Evolutionary conservation across 92 coral and sea anemone genomes (phyloP).

Genomic region (Nematostella vectensis): DNA sequence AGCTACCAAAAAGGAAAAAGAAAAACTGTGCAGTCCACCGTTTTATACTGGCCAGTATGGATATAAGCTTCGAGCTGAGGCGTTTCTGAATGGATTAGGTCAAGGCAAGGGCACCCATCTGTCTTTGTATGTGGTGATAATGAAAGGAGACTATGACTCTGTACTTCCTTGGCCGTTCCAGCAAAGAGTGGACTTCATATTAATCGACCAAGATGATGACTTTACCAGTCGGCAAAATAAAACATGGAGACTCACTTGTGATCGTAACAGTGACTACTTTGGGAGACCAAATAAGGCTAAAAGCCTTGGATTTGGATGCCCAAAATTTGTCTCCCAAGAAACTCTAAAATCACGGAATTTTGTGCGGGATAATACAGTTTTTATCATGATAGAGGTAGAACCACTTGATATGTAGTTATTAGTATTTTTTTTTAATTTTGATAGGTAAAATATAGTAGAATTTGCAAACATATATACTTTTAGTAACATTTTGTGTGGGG

Average conservation of each 20-base stretch:
- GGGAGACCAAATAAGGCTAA: constrained; percentile 89
- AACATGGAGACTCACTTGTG: constrained; percentile 88
- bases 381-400: constrained; percentile 92
- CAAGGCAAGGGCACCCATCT: constrained; percentile 98
- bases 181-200: constrained; percentile 92
- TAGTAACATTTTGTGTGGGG: too few relatives aligned
- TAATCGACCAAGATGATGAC: constrained; percentile 90
- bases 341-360: constrained; percentile 79
- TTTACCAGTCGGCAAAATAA: constrained; percentile 72
- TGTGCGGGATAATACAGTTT: constrained; percentile 87
- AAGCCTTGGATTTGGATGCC: constrained; percentile 98
- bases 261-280: constrained; percentile 93
- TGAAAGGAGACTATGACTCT: constrained; percentile 97
- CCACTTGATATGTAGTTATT: constrained; percentile 73
- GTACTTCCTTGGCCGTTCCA: constrained; percentile 98
- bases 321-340: constrained; percentile 95
- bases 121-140: constrained; percentile 87
- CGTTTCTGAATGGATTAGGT: constrained; percentile 93
- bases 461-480: too few relatives aligned
- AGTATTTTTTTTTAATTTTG: too few relatives aligned
- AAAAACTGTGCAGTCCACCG: constrained; percentile 95
- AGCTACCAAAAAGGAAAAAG: constrained; percentile 93
- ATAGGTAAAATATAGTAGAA: too few relatives aligned
- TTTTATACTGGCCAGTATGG: constrained; percentile 99
- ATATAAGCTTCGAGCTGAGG: constrained; percentile 94